Evolutionary conservation across 2,113 vertebrate species (phyloP), one percentile per base, ranked within the genome.

Genomic region (Vireo altiloquus): DNA sequence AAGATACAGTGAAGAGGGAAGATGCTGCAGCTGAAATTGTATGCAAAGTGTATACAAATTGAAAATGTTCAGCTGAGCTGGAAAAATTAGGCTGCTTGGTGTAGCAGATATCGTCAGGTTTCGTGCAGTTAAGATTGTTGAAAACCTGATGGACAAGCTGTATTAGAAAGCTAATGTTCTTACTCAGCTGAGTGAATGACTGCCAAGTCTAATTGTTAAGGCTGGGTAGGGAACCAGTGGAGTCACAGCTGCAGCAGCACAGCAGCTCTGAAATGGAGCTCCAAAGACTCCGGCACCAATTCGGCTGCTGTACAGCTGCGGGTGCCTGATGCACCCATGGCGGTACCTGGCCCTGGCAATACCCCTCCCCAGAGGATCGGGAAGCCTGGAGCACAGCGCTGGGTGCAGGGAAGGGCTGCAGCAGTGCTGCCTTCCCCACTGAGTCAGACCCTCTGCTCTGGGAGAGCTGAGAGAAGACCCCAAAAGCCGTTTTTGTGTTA

Each of bases 291-390:
- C 3, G 46, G 24, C 49, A 15, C 10, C 23, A 33, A 6, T 18
- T 52, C 1, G 1, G 64, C n/a, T 50, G 31, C 59, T 15, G 27
- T 40, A 15, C 37, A 22, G 27, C 70, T 40, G 20, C 0, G 0
- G 15, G 21, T 65, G 24, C 47, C 46, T 54, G 37, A 42, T 70
- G 63, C 33, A 11, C 30, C 15, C 23, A 1, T 1, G 7, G 20
- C 56, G 21, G 10, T 70, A 57, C 37, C 60, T 6, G 4, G 21
- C n/a, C n/a, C 21, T 39, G 39, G 25, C 0, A 1, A 6, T 54
- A 19, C 3, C 23, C 10, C 9, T 80, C 23, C 24, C 15, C 2
- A 2, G 23, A 31, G 47, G n/a, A 24, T 1, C 17, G 52, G 52
- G 65, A 42, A 39, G 6, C 35, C n/a, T 68, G 64, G 53, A 78